Evolutionary conservation across 1,140 invertebrate genomes (phyloP).

Genomic region (Drosophila equinoxialis): DNA sequence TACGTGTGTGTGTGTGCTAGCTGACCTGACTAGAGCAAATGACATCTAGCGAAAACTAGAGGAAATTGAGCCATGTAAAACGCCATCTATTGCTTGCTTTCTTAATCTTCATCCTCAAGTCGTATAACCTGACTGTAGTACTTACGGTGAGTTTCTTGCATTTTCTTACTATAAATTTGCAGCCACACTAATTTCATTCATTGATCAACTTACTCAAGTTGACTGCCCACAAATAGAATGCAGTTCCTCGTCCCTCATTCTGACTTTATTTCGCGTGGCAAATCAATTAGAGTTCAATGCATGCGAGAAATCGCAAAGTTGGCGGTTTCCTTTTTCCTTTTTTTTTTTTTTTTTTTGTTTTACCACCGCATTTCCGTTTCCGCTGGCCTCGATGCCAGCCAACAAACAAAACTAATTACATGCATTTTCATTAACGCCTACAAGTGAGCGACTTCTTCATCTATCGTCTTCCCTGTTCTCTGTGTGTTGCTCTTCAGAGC

Average conservation of each 20-base stretch:
- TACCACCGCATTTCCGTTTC: slow-evolving; percentile 59
- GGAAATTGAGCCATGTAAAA: slow-evolving; percentile 3
- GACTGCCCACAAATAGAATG: not conserved
- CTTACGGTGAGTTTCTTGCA: not conserved
- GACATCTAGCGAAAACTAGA: not conserved
- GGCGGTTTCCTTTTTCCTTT: slow-evolving; percentile 37
- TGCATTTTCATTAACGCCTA: slow-evolving; percentile 81
- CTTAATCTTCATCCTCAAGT: too few relatives aligned
- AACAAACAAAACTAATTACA: slow-evolving; percentile 81
- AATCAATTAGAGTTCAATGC: slow-evolving; percentile 78
- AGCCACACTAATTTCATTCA: not conserved
- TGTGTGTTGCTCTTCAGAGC: slow-evolving; percentile 8
- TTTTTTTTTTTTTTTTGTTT: slow-evolving; percentile 12
- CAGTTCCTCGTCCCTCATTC: not conserved
- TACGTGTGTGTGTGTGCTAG: not conserved
- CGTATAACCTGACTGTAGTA: too few relatives aligned
- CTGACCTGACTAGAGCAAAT: not conserved
- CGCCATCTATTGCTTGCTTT: not conserved
- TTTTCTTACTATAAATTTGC: not conserved
- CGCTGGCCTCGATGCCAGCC: slow-evolving; percentile 45
- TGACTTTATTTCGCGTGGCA: slow-evolving; percentile 17
- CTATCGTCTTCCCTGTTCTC: not conserved
- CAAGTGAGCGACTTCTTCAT: slow-evolving; percentile 42
- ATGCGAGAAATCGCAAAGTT: slow-evolving; percentile 60
- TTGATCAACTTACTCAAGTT: not conserved